Evolutionary conservation across 2,888 invertebrate genomes (phyloP).

Genomic region (Xanthorhoe designata): DNA sequence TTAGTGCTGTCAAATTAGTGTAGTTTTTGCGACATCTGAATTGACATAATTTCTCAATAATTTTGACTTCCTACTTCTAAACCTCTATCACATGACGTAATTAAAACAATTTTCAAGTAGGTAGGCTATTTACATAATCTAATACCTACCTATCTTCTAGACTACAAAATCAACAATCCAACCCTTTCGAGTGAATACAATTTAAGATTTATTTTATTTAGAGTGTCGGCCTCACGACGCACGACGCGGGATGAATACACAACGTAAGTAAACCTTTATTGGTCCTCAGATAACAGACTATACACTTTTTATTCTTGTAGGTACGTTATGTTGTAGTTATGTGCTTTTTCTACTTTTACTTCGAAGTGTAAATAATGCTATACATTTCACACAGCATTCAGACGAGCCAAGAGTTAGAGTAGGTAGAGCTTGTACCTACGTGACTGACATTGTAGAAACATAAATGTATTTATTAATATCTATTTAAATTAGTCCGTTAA

Average conservation of each 20-base stretch:
- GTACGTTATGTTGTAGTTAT: constrained; percentile 39
- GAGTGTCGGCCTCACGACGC: constrained; percentile 40
- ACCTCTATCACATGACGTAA: too few species aligned
- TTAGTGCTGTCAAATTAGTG: too few species aligned
- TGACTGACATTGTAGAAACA: too few species aligned
- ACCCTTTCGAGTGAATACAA: constrained; percentile 61
- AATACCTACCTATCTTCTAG: constrained; percentile 22
- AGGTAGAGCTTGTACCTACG: too few species aligned
- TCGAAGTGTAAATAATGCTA: not conserved
- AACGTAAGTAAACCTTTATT: constrained; percentile 72
- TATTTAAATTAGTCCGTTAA: too few species aligned
- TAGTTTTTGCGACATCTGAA: too few species aligned
- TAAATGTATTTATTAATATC: too few species aligned
- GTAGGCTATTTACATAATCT: not conserved
- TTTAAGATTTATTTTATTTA: constrained; percentile 63
- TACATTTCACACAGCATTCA: too few species aligned
- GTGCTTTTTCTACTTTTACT: not conserved
- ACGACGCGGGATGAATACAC: constrained; percentile 58
- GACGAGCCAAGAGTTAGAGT: too few species aligned
- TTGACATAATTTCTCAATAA: too few species aligned
- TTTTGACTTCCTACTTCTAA: too few species aligned
- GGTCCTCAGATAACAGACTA: constrained; percentile 58
- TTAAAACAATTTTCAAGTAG: too few species aligned
- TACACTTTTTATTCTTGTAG: constrained; percentile 52
- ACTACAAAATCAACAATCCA: constrained; percentile 45